Conservation (phyloP, 2,888 invertebrate species). For the Sclerodermus sp. region DNA sequence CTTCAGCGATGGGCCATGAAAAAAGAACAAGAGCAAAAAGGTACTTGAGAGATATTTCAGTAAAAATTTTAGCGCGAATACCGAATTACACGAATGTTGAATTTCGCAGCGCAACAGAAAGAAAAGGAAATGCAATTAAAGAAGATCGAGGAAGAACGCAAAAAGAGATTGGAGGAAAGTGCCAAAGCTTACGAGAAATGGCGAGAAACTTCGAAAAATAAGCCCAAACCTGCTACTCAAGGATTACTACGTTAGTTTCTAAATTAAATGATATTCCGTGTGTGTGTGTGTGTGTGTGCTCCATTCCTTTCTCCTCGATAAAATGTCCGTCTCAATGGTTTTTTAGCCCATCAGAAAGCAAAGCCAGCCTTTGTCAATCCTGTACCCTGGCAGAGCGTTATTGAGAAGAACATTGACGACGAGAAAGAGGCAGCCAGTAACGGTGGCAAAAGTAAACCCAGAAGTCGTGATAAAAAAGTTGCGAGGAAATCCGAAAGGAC, state of each 20-base stretch:
- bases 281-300: too few species aligned
- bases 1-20: conserved; percentile 61
- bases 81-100: not conserved
- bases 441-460: conserved; percentile 8
- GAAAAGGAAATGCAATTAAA: conserved; percentile 60
- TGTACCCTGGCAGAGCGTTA: conserved; percentile 64
- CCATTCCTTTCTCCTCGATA: too few species aligned
- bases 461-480: conserved; percentile 19
- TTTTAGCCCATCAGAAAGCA: conserved; percentile 67
- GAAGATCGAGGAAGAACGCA: conserved; percentile 59
- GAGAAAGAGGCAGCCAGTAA: not conserved
- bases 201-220: conserved; percentile 65
- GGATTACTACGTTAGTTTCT: conserved; percentile 63
- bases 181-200: conserved; percentile 66
- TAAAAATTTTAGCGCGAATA: not conserved
- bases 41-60: conserved; percentile 46
- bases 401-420: conserved; percentile 39
- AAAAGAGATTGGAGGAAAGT: conserved; percentile 61
- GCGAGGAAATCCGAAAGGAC: conserved; percentile 2
- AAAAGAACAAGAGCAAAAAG: conserved; percentile 65
- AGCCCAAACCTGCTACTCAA: conserved; percentile 67
- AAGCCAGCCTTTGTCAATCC: conserved; percentile 70
- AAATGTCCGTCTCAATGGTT: too few species aligned
- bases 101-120: conserved; percentile 43
- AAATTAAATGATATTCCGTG: too few species aligned